Evolutionary conservation across 2,113 vertebrate genomes (phyloP), one percentile per base, ranked within the genome.

Genomic region (Kobus ellipsiprymnus): DNA sequence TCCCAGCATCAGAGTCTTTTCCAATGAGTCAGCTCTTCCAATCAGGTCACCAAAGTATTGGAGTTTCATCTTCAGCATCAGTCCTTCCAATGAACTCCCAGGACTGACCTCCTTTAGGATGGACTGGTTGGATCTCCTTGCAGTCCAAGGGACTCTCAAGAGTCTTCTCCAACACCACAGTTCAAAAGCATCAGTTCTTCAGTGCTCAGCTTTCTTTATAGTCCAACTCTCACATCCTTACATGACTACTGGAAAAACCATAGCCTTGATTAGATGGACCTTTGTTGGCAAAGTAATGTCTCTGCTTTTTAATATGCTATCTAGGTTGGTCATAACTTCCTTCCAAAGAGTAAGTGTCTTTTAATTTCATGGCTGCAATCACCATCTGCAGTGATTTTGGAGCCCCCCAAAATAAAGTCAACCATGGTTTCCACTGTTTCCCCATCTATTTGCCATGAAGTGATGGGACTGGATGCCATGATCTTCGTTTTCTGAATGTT

Each of bases 271-370:
- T 36, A 67, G 33, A 67, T 0, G 8, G n/a, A 19, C 17, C 33
- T 36, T 67, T 21, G 33, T 36, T 21, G 17, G 8, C 33, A 36
- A 36, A 67, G 33, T 67, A 36, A 36, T 67, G 64, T 11, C 17
- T 67, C 64, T 67, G 4, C 4, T 36, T 67, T 67, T 67, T 5
- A 67, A 36, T 67, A 21, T 67, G 4, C n/a, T 67, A 5, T 21
- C 64, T 36, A 67, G 4, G 17, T 67, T 67, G 64, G 64, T 36
- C 64, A 67, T 67, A 67, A 67, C 8, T 67, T 67, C 60, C 60
- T 67, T 21, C 64, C 64, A 11, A 67, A 8, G 64, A 67, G 17
- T 10, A n/a, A n/a, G 16, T 0, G 0, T 67, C 33, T 67, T 36
- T 67, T 67, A 19, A 67, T 36, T 67, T 67, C 64, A 67, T 11